These are phyloP conservation scores for Oreochromis spilurus DNA, from an alignment of 2,113 vertebrate genomes.

Conservation along the genomic window DNA sequence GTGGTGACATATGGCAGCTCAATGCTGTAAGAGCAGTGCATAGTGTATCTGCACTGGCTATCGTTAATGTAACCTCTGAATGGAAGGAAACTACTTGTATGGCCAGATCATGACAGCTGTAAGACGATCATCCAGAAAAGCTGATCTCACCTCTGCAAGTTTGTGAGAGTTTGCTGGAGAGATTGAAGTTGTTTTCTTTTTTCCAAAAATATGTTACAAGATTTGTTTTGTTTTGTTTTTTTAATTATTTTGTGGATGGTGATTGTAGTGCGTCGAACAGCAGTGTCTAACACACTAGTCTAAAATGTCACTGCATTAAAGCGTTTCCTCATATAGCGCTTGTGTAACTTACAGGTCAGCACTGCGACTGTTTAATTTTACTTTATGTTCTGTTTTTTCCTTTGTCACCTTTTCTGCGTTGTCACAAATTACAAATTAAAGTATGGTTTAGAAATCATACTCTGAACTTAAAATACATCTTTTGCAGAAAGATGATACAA, in stretches of 20 bases:
- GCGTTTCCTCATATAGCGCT: background rate
- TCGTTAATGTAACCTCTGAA: background rate
- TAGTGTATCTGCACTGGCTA: background rate
- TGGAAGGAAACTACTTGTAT: background rate
- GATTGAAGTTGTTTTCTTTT: background rate
- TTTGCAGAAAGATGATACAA: background rate
- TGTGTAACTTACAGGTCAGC: background rate
- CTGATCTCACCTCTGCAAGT: background rate
- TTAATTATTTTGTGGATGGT: background rate
- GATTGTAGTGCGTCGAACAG: background rate
- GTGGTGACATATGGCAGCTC: background rate
- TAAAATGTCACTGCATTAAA: background rate
- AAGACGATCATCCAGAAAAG: background rate
- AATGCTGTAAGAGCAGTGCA: background rate
- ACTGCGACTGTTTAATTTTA: background rate
- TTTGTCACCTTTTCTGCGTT: background rate
- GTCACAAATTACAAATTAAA: background rate
- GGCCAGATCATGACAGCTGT: background rate
- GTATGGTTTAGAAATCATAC: rapidly evolving
- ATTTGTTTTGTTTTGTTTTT: background rate
- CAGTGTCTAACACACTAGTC: background rate
- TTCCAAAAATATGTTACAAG: background rate
- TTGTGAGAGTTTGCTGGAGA: background rate
- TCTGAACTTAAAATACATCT: background rate
- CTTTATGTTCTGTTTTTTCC: background rate